phyloP scores from a whole-genome alignment of 2,888 invertebrate genomes.

The Cordilura impudica region DNA sequence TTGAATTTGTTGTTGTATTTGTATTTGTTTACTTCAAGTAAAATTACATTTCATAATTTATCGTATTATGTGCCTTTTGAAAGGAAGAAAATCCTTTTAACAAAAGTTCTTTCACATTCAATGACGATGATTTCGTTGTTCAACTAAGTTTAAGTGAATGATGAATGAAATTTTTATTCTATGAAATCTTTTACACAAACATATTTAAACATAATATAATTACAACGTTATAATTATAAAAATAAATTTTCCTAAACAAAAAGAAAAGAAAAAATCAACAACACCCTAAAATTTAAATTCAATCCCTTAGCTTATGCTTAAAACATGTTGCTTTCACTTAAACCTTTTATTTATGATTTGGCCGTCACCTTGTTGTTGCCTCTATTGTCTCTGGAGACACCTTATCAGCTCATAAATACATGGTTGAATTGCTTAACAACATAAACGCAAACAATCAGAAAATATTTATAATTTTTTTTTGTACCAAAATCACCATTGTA shows the following conservation, averaged over 20 bases:
- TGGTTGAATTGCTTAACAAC: slow-evolving; percentile 42
- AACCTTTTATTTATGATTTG: not conserved
- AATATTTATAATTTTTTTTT: not conserved
- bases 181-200: no score
- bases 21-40: slow-evolving; percentile 37
- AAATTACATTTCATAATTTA: slow-evolving; percentile 54
- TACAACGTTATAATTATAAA: no score
- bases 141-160: not conserved
- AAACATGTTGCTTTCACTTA: not conserved
- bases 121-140: not conserved
- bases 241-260: no score
- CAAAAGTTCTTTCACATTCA: not conserved
- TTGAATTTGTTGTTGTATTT: not conserved
- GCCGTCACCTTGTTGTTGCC: not conserved
- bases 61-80: slow-evolving; percentile 37
- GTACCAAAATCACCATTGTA: not conserved
- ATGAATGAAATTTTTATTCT: no score
- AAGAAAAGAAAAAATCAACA: no score
- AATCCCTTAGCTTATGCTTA: no score
- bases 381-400: slow-evolving; percentile 27
- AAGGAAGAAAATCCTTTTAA: not conserved
- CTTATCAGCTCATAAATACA: slow-evolving; percentile 44
- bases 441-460: slow-evolving; percentile 17
- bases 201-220: no score
- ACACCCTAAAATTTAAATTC: no score